Percentiles rank a stretch among this genome's conserved stretches.
These are phyloP conservation scores for Pogonophryne albipinna DNA, from an alignment of 2,797 vertebrate species.

Conservation along the genomic window DNA sequence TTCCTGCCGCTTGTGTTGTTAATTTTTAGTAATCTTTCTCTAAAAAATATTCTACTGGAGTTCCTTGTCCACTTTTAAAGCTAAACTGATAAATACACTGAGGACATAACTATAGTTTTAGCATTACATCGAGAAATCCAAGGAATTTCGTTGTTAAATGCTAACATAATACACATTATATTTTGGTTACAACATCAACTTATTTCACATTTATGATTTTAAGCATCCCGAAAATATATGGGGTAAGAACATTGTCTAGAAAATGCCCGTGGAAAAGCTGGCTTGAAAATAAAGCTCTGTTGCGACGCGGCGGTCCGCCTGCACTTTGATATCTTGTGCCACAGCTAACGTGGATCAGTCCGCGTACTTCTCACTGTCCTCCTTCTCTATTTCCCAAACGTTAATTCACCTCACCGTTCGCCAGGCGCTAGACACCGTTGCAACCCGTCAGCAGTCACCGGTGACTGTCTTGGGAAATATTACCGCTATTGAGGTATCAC, in stretches of 20 bases:
- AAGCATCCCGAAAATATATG: not conserved
- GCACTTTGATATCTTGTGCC: conserved; percentile 68
- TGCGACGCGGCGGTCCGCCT: conserved; percentile 72
- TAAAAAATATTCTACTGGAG: not conserved
- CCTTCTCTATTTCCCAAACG: conserved; percentile 36
- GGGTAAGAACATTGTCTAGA: not conserved
- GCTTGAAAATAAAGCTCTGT: conserved; percentile 10
- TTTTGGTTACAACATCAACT: too few relatives aligned
- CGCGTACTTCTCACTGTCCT: conserved; percentile 51
- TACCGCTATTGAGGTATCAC: not conserved
- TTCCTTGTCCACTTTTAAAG: not conserved
- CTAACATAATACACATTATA: not conserved
- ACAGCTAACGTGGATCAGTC: conserved; percentile 51
- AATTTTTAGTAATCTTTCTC: not conserved
- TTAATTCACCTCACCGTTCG: conserved; percentile 39
- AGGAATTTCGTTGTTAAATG: not conserved
- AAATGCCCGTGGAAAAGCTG: not conserved
- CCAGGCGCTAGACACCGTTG: conserved; percentile 25
- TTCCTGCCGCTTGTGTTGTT: fast-evolving
- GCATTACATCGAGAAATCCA: not conserved
- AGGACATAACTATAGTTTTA: not conserved
- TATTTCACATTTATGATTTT: not conserved
- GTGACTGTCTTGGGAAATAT: not conserved
- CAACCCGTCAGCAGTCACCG: conserved; percentile 19
- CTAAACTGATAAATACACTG: not conserved